phyloP scores from a whole-genome alignment of 2,888 invertebrate genomes.

The Leptothorax acervorum region DNA sequence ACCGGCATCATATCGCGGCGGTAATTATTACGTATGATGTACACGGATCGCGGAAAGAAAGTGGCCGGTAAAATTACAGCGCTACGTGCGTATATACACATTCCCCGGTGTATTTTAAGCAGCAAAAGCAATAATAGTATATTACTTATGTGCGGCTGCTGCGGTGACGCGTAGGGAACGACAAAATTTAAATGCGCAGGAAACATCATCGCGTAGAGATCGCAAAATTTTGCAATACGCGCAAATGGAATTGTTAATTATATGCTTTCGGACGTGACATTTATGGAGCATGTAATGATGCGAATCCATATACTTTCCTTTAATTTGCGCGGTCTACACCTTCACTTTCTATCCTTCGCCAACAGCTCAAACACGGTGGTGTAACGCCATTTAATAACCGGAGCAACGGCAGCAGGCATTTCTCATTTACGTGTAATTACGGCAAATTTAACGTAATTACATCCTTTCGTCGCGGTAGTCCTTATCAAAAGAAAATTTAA shows the following conservation, averaged over 20 bases:
- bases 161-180: background rate
- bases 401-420: conserved; percentile 47
- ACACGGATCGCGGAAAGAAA: conserved; percentile 70
- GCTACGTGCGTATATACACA: background rate
- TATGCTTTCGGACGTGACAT: conserved; percentile 1
- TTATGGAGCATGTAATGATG: conserved; percentile 37
- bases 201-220: background rate
- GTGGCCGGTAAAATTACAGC: conserved; percentile 62
- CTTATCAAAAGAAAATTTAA: conserved; percentile 46
- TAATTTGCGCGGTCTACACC: conserved; percentile 32
- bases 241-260: conserved; percentile 29
- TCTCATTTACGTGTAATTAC: conserved; percentile 62
- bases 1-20: conserved; percentile 47
- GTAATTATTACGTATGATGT: conserved; percentile 68
- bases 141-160: background rate
- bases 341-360: conserved; percentile 48
- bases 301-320: conserved; percentile 37
- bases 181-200: background rate
- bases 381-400: conserved; percentile 60
- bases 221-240: background rate
- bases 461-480: conserved; percentile 16
- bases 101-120: conserved; percentile 49
- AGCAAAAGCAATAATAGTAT: conserved; percentile 23
- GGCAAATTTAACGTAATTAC: conserved; percentile 49
- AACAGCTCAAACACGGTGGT: conserved; percentile 27